Conservation (phyloP, 2,888 invertebrate genomes). For the Himalopsyche japonica region DNA sequence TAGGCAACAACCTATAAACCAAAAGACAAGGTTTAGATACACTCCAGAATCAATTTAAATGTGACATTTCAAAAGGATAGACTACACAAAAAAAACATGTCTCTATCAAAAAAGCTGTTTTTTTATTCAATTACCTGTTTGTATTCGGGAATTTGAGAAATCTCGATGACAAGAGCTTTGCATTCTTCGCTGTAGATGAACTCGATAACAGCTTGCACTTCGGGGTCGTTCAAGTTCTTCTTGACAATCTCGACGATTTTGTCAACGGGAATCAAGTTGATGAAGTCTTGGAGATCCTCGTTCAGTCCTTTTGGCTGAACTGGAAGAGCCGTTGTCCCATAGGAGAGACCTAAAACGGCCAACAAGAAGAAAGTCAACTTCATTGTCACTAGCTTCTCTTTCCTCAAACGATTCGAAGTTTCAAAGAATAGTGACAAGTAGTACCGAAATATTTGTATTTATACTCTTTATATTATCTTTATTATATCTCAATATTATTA, state of each 20-base stretch:
- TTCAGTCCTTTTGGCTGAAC: neutral
- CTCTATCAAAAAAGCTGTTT: too few species aligned
- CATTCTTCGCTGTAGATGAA: conserved; percentile 23
- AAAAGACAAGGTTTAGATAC: neutral
- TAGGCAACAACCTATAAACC: conserved; percentile 12
- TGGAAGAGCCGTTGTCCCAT: neutral
- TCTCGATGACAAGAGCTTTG: neutral
- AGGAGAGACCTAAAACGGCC: conserved; percentile 2
- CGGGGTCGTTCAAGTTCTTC: conserved; percentile 17
- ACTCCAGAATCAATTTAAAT: too few species aligned
- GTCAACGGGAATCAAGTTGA: conserved; percentile 6
- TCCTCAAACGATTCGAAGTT: neutral
- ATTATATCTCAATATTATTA: neutral
- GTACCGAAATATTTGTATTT: neutral
- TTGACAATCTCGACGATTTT: conserved; percentile 10
- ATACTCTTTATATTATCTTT: neutral
- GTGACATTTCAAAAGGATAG: too few species aligned
- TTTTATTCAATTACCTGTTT: neutral
- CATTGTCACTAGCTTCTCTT: neutral
- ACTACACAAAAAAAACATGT: too few species aligned
- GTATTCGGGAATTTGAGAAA: conserved; percentile 16
- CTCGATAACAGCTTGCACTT: conserved; percentile 9
- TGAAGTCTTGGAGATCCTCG: conserved; percentile 24
- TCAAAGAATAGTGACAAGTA: neutral
- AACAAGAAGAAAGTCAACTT: neutral